Percentiles rank a stretch among this genome's conserved stretches.
These are phyloP conservation scores for Melanostigma gelatinosum DNA, from an alignment of 2,113 vertebrate species.

Conservation along the genomic window DNA sequence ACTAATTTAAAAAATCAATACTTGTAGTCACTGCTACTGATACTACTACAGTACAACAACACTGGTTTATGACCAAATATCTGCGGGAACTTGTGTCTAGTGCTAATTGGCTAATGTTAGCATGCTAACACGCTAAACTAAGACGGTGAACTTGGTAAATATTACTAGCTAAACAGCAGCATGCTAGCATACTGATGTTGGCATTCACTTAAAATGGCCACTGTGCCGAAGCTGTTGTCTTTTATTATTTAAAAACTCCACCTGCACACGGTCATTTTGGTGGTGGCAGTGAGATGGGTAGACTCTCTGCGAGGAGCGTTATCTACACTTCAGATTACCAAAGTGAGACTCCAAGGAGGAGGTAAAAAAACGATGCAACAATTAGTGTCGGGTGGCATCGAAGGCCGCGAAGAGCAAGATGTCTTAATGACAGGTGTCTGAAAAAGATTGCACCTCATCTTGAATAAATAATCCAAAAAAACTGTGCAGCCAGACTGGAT, in stretches of 20 bases:
- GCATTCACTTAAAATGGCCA: neutral
- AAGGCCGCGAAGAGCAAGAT: neutral
- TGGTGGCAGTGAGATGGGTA: neutral
- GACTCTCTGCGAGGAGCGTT: neutral
- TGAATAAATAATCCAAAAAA: neutral
- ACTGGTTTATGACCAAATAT: neutral
- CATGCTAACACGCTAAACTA: too few relatives aligned
- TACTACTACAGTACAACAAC: too few relatives aligned
- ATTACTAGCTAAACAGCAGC: too few relatives aligned
- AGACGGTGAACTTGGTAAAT: too few relatives aligned
- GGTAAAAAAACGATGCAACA: neutral
- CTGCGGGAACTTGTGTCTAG: neutral
- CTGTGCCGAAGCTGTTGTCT: neutral
- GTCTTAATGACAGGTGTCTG: neutral
- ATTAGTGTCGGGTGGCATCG: neutral
- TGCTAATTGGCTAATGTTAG: too few relatives aligned
- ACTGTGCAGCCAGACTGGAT: neutral
- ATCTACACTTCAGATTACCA: neutral
- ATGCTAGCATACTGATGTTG: too few relatives aligned
- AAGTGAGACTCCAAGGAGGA: neutral
- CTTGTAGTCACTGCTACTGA: neutral
- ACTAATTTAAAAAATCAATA: neutral
- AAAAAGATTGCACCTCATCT: neutral
- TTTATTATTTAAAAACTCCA: neutral
- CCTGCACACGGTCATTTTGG: slow-evolving; percentile 6